Percentiles rank a stretch among this genome's conserved stretches.
Evolutionary conservation across 2,888 invertebrate species (phyloP).

Genomic region (Atethmia centrago): DNA sequence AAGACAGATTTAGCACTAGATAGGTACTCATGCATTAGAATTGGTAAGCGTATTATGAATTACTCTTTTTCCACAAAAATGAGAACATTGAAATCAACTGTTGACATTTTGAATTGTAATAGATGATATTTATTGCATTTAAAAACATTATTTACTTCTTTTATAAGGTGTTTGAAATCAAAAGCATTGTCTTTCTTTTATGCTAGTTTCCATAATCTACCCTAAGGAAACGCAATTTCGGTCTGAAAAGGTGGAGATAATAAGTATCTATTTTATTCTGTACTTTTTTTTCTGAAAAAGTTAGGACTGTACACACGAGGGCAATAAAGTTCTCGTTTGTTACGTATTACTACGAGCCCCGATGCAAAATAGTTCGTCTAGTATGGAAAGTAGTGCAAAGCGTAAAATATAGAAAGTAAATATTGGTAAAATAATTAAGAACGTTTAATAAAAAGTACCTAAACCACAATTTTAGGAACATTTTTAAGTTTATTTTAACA

Average conservation of each 20-base stretch:
- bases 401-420: too few relatives aligned
- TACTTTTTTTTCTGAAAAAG: too few relatives aligned
- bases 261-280: background rate
- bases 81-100: conserved; percentile 33
- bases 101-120: conserved; percentile 23
- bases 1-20: conserved; percentile 59
- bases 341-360: too few relatives aligned
- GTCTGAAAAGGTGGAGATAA: background rate
- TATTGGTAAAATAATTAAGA: too few relatives aligned
- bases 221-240: too few relatives aligned
- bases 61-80: conserved; percentile 37
- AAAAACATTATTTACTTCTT: conserved; percentile 1
- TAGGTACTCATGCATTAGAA: conserved; percentile 54
- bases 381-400: too few relatives aligned
- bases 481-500: too few relatives aligned
- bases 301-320: too few relatives aligned
- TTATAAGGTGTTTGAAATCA: background rate
- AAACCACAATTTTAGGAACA: too few relatives aligned
- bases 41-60: conserved; percentile 56
- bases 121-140: conserved; percentile 3
- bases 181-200: background rate
- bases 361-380: too few relatives aligned
- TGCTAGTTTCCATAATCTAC: background rate
- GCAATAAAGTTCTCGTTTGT: too few relatives aligned
- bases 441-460: too few relatives aligned